A percentile compares a stretch with the other conserved stretches of the same genome.
Evolutionary conservation across 2,888 invertebrate species (phyloP).

Genomic region (Mechanitis mazaeus): DNA sequence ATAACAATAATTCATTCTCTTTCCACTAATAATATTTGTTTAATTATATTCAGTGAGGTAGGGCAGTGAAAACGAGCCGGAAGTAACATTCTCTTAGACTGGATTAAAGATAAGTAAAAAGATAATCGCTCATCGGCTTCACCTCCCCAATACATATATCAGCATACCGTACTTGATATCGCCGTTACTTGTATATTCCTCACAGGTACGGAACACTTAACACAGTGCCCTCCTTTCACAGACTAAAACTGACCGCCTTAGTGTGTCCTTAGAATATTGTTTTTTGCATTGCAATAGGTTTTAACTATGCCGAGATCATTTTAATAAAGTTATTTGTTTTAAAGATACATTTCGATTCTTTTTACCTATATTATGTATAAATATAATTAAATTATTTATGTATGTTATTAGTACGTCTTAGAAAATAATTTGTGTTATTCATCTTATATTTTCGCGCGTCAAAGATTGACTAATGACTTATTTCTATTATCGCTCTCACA

Average conservation of each 20-base stretch:
- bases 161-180: constrained; percentile 39
- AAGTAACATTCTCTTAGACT: too few species aligned
- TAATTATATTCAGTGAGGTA: too few species aligned
- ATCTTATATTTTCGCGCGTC: too few species aligned
- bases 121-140: constrained; percentile 14
- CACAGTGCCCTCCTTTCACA: constrained; percentile 53
- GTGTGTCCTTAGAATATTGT: constrained; percentile 30
- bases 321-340: not conserved
- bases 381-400: too few species aligned
- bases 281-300: constrained; percentile 7
- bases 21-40: too few species aligned
- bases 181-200: constrained; percentile 45
- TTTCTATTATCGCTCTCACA: constrained; percentile 1
- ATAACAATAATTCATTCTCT: too few species aligned
- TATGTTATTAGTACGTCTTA: too few species aligned
- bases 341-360: too few species aligned
- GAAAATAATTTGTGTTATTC: too few species aligned
- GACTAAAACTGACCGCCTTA: constrained; percentile 42
- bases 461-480: not conserved
- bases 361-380: too few species aligned
- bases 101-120: constrained; percentile 2
- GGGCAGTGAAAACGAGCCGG: too few species aligned
- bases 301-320: constrained; percentile 1
- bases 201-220: constrained; percentile 59
- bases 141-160: constrained; percentile 26